Conservation (phyloP, 1,140 invertebrate species). For the Ceratosolen solmsi region DNA sequence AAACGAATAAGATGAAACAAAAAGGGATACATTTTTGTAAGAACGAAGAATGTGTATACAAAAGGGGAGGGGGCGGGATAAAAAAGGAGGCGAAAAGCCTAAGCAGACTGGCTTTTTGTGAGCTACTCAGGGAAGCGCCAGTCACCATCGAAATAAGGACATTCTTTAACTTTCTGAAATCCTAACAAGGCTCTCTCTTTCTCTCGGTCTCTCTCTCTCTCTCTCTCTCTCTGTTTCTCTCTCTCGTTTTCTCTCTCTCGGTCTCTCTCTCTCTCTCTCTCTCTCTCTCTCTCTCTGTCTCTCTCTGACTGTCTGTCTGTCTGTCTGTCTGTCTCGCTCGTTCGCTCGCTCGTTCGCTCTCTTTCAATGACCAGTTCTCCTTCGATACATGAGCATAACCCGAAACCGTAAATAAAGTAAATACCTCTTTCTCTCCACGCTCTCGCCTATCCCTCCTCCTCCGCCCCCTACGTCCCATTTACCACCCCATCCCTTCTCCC, state of each 20-base stretch:
- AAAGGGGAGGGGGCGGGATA: conserved; percentile 21
- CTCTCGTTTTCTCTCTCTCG: background rate
- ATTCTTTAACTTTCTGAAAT: conserved; percentile 43
- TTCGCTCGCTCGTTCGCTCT: background rate
- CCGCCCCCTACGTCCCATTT: background rate
- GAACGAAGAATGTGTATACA: conserved; percentile 46
- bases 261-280: background rate
- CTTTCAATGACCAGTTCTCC: conserved; percentile 23
- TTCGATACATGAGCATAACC: conserved; percentile 27
- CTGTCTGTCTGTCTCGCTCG: background rate
- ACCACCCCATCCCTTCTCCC: too few relatives aligned
- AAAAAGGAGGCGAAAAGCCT: conserved; percentile 27
- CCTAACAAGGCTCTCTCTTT: conserved; percentile 28
- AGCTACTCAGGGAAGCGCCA: conserved; percentile 47
- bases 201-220: background rate
- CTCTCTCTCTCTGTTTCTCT: background rate
- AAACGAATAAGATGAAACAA: conserved; percentile 34
- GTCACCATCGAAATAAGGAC: conserved; percentile 45
- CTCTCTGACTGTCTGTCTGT: background rate
- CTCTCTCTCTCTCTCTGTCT: background rate
- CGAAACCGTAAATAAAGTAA: conserved; percentile 38
- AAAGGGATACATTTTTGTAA: conserved; percentile 43
- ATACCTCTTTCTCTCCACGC: conserved; percentile 7
- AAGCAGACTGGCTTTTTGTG: conserved; percentile 36
- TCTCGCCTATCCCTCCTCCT: background rate